A percentile compares a stretch with the other conserved stretches of the same genome.
phyloP scores from a whole-genome alignment of 1,140 invertebrate genomes.

The Cydia pomonella region DNA sequence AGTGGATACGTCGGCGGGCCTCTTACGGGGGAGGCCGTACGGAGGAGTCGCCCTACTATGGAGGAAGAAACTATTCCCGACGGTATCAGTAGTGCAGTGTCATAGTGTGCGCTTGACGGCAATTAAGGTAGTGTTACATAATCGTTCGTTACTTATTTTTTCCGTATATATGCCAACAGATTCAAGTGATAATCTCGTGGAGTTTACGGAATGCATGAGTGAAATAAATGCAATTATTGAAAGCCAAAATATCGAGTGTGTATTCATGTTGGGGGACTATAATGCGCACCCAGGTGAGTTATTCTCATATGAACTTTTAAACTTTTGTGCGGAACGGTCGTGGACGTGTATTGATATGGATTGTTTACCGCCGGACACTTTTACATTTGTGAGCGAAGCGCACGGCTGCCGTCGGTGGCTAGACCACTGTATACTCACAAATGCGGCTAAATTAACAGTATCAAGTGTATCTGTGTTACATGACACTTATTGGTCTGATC shows the following conservation, averaged over 20 bases:
- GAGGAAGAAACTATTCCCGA: constrained; percentile 1
- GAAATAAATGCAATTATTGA: constrained; percentile 25
- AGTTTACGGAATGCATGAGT: constrained; percentile 20
- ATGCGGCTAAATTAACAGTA: neutral
- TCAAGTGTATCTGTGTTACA: neutral
- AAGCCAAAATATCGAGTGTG: neutral
- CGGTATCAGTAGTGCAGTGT: constrained; percentile 22
- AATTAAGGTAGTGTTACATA: neutral
- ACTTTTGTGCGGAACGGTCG: neutral
- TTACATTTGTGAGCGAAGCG: constrained; percentile 23
- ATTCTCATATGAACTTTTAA: too few relatives aligned
- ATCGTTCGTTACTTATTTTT: constrained; percentile 8
- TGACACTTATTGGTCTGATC: constrained; percentile 21
- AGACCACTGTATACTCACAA: constrained; percentile 24
- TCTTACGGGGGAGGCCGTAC: constrained; percentile 10
- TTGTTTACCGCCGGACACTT: neutral
- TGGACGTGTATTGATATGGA: constrained; percentile 10
- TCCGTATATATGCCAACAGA: constrained; percentile 29
- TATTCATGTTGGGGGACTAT: too few relatives aligned
- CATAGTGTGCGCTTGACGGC: constrained; percentile 22
- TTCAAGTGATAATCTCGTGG: neutral
- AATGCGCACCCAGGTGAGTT: too few relatives aligned
- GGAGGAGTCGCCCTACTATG: constrained; percentile 30
- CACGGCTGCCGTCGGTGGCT: neutral
- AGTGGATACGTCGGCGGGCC: too few relatives aligned